phyloP scores from a whole-genome alignment of 2,888 invertebrate genomes.

The Cephonodes hylas region DNA sequence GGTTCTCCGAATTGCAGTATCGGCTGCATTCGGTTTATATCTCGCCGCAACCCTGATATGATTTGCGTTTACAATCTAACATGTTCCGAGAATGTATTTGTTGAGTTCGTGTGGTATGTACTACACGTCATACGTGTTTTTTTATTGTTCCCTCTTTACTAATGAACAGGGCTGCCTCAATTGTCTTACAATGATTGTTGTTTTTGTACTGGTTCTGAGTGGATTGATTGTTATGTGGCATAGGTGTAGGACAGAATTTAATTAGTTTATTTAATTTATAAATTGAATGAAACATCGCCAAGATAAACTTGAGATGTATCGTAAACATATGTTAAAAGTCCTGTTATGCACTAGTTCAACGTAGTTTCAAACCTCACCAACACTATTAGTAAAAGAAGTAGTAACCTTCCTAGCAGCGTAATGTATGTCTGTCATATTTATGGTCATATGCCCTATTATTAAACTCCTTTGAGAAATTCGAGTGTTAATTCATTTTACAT shows the following conservation, averaged over 20 bases:
- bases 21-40: constrained; percentile 16
- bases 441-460: no score
- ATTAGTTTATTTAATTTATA: neutral
- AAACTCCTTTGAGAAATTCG: no score
- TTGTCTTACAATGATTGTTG: constrained; percentile 35
- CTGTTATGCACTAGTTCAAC: no score
- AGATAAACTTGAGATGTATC: no score
- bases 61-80: constrained; percentile 34
- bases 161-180: constrained; percentile 41
- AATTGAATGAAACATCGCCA: no score
- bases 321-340: no score
- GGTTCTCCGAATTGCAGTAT: neutral
- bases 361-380: no score
- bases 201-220: constrained; percentile 5
- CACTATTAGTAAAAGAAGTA: no score
- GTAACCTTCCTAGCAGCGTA: no score
- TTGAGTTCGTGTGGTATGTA: constrained; percentile 22
- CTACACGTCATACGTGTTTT: constrained; percentile 26
- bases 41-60: constrained; percentile 24
- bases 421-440: no score
- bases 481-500: no score
- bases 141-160: constrained; percentile 29
- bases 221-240: neutral
- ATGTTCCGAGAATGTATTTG: constrained; percentile 36
- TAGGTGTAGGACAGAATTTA: neutral